Evolutionary conservation across 2,113 vertebrate genomes (phyloP), one percentile per base, ranked within the genome.

Genomic region (Vimba vimba): DNA sequence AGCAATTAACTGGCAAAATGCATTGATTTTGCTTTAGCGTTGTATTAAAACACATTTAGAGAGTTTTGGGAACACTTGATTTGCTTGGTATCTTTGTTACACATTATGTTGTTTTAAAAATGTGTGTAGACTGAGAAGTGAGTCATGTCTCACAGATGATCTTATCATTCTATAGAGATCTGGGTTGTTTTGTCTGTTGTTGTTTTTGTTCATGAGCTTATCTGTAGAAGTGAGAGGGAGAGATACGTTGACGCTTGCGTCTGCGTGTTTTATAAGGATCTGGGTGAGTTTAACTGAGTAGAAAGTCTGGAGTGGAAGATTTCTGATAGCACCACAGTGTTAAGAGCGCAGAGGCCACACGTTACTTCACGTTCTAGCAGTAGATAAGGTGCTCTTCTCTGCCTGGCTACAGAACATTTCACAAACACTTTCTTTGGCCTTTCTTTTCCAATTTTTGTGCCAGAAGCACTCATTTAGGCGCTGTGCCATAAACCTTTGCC

Each of bases 181-280:
- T 76, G 25, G 21, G 74, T 55, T 85, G 84, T 84, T 89, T 78
- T 77, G 86, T 76, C 89, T 88, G 36, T 43, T 43, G 88, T 85
- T 89, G 79, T 89, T 86, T 88, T 81, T 76, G 62, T 21, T 39
- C 45, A 66, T 74, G 55, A 64, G 86, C 84, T 75, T 88, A 88
- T 86, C 89, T 68, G 50, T 8, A 57, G 30, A 68, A 55, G 66
- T 62, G n/a, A 75, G 81, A 88, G 59, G 73, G 62, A 76, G 83
- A 76, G 86, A 82, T 73, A 78, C 78, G 52, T 68, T 30, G 71
- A 84, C 68, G 59, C 75, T 64, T 85, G 79, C 59, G 36, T 80
- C 13, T 36, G 69, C 81, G 19, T 79, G 79, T 55, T 27, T 76
- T 62, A 45, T 36, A 75, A 21, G 82, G 43, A 62, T 68, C 30